A percentile compares a stretch with the other conserved stretches of the same genome.
Evolutionary conservation across 2,888 invertebrate genomes (phyloP).

Genomic region (Cheilosia pagana): DNA sequence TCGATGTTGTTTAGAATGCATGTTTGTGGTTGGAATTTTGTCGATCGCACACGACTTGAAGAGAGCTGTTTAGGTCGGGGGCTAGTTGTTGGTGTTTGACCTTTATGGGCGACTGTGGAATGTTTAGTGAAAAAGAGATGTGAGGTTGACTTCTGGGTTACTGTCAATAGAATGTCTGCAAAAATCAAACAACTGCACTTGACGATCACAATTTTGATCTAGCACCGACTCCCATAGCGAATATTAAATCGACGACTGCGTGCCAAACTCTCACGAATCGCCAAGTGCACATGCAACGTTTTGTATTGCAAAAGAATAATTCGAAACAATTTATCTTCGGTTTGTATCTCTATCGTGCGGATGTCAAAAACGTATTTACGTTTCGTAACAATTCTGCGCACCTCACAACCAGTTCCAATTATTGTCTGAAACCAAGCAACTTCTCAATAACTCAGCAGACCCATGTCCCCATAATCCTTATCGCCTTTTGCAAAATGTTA

Average conservation of each 20-base stretch:
- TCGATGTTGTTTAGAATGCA: constrained; percentile 17
- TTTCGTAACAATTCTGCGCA: constrained; percentile 38
- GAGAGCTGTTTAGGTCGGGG: too few relatives aligned
- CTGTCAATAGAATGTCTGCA: too few relatives aligned
- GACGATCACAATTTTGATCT: not conserved
- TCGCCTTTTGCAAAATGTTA: constrained; percentile 55
- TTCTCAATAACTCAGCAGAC: constrained; percentile 43
- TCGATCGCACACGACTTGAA: not conserved
- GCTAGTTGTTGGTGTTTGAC: not conserved
- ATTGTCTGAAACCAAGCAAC: constrained; percentile 13
- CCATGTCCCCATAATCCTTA: constrained; percentile 67
- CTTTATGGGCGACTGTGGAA: not conserved
- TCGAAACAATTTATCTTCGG: constrained; percentile 38
- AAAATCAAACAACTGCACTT: not conserved
- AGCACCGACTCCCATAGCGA: not conserved
- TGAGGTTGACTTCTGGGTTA: too few relatives aligned
- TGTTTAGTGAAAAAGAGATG: not conserved
- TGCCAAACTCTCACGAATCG: constrained; percentile 25
- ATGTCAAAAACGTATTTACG: constrained; percentile 41
- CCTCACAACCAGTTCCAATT: constrained; percentile 17
- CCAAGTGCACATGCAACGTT: constrained; percentile 22
- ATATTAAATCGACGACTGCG: not conserved
- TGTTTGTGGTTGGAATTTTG: constrained; percentile 14
- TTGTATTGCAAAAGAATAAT: constrained; percentile 14
- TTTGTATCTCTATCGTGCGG: constrained; percentile 39